Evolutionary conservation across 2,888 invertebrate genomes (phyloP).

Genomic region (Limnephilus auricula): DNA sequence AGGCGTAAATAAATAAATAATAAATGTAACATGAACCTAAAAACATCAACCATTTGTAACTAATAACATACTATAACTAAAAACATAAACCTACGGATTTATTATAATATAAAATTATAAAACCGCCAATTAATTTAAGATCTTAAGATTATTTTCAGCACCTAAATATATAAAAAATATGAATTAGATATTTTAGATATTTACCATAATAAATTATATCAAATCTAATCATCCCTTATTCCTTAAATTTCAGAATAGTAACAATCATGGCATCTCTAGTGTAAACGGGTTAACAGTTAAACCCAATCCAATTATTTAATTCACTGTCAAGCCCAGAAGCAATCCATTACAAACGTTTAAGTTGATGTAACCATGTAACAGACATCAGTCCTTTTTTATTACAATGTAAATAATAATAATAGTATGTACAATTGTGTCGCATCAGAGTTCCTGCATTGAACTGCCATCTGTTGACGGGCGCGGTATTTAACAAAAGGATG

Average conservation of each 20-base stretch:
- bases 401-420: constrained; percentile 22
- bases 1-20: too few species aligned
- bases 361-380: constrained; percentile 14
- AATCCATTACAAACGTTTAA: constrained; percentile 44
- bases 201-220: too few species aligned
- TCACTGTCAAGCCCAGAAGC: constrained; percentile 30
- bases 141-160: too few species aligned
- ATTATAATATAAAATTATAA: too few species aligned
- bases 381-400: constrained; percentile 28
- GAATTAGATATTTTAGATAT: too few species aligned
- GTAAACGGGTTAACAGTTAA: constrained; percentile 7
- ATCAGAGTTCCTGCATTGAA: neutral
- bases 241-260: neutral
- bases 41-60: too few species aligned
- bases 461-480: constrained; percentile 41
- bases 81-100: too few species aligned
- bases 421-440: neutral
- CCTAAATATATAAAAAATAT: too few species aligned
- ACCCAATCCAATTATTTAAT: constrained; percentile 34
- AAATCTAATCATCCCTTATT: neutral
- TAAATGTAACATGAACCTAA: too few species aligned
- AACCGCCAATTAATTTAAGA: too few species aligned
- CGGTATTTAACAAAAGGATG: constrained; percentile 45
- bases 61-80: too few species aligned
- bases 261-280: neutral